These are phyloP conservation scores for Dermatophagoides farinae DNA, from an alignment of 1,140 invertebrate species.

Conservation along the genomic window DNA sequence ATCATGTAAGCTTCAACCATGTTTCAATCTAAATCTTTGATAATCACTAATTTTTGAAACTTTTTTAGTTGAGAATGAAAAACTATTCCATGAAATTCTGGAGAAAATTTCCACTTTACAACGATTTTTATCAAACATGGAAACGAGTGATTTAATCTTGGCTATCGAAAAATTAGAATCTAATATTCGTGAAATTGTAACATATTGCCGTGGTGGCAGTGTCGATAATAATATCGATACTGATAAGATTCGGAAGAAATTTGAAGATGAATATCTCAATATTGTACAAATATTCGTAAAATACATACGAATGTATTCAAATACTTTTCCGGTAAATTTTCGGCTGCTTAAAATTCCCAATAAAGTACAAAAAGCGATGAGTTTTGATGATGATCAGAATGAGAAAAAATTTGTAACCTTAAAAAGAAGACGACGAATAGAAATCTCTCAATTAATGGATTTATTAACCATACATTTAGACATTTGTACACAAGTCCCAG, in stretches of 20 bases:
- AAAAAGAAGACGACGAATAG: no score
- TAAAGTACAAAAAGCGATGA: not conserved
- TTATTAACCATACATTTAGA: not conserved
- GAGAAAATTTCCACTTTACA: no score
- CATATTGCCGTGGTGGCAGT: not conserved
- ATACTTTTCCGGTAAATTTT: slow-evolving; percentile 64
- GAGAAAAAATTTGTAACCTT: no score
- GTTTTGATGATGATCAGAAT: slow-evolving; percentile 1
- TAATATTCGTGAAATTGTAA: not conserved
- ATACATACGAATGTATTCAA: slow-evolving; percentile 55
- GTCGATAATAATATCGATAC: not conserved
- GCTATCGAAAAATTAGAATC: slow-evolving; percentile 33
- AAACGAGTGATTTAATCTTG: slow-evolving; percentile 58
- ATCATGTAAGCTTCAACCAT: not conserved
- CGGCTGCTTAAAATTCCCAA: slow-evolving; percentile 26
- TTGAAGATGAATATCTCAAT: slow-evolving; percentile 26
- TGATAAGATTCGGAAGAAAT: not conserved
- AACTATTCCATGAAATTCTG: no score
- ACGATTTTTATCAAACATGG: slow-evolving; percentile 21
- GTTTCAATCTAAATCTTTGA: not conserved
- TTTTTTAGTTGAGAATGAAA: no score
- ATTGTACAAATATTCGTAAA: slow-evolving; percentile 47
- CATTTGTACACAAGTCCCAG: not conserved
- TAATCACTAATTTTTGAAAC: no score
- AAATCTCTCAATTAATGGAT: slow-evolving; percentile 7